Percentiles rank a stretch among this genome's conserved stretches.
phyloP scores from a whole-genome alignment of 23 tunicate species.

The Aplidium turbinatum region DNA sequence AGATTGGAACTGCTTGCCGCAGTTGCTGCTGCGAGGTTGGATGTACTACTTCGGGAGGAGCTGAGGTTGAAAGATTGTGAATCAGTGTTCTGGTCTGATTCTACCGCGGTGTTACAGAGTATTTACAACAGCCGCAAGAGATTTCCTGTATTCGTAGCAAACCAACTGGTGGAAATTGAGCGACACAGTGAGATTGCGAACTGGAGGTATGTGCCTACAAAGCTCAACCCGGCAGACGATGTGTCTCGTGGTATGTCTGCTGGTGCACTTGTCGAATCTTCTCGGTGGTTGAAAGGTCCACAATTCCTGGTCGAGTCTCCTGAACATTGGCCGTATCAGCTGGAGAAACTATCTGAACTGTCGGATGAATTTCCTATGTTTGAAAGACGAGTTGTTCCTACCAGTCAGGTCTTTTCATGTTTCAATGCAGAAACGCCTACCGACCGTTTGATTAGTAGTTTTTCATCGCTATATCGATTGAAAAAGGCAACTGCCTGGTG shows the following conservation, averaged over 20 bases:
- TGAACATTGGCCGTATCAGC: too few species aligned
- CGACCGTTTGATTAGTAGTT: too few species aligned
- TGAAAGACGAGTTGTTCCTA: too few species aligned
- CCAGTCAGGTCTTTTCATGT: too few species aligned
- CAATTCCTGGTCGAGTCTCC: background rate
- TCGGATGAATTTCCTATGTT: too few species aligned
- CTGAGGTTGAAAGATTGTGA: background rate
- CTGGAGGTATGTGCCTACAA: background rate
- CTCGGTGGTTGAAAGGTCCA: background rate
- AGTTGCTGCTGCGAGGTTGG: background rate
- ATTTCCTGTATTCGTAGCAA: background rate
- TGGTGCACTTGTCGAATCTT: background rate
- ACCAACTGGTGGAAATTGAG: background rate
- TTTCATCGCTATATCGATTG: too few species aligned
- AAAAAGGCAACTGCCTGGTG: too few species aligned
- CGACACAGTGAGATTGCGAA: background rate
- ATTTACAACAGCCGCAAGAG: background rate
- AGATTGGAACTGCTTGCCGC: background rate
- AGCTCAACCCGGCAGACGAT: background rate
- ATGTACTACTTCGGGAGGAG: background rate
- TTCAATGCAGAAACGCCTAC: too few species aligned
- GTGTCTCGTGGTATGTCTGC: constrained; percentile 1
- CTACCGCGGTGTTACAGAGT: background rate
- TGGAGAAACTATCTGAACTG: too few species aligned
- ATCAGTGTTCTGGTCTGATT: background rate